phyloP scores from a whole-genome alignment of 2,888 invertebrate species.

The Dicyrtomina minuta region DNA sequence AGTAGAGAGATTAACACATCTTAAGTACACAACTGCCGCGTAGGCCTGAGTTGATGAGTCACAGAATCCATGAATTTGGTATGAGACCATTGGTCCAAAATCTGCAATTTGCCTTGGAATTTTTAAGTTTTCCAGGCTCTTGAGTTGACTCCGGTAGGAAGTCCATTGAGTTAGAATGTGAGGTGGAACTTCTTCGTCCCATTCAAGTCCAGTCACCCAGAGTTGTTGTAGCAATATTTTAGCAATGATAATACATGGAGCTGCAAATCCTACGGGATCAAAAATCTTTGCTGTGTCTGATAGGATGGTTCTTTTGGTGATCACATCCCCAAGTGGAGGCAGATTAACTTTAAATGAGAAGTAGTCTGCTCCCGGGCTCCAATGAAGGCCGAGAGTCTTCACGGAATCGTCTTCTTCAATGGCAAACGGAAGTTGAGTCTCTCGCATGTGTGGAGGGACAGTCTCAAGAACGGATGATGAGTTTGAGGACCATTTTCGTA shows the following conservation, averaged over 20 bases:
- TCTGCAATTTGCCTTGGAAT: neutral
- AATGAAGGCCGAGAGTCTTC: conserved; percentile 30
- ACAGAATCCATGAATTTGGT: conserved; percentile 31
- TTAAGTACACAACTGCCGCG: conserved; percentile 19
- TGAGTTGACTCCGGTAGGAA: neutral
- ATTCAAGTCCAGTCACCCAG: neutral
- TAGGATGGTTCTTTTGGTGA: neutral
- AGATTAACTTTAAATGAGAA: neutral
- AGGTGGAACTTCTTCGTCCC: neutral
- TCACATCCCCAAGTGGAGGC: neutral
- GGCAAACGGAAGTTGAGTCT: neutral
- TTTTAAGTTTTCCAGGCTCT: neutral
- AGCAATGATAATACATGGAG: neutral
- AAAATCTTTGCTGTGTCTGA: neutral
- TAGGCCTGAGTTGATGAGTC: conserved; percentile 24
- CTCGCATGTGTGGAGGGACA: conserved; percentile 20
- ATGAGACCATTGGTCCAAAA: neutral
- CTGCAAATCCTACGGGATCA: neutral
- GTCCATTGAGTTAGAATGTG: neutral
- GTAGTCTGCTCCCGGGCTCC: neutral
- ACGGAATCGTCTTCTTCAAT: neutral
- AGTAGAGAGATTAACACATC: conserved; percentile 10
- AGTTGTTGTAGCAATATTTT: conserved; percentile 16
- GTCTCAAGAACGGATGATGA: neutral
- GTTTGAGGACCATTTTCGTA: conserved; percentile 53